Evolutionary conservation across 2,888 invertebrate genomes (phyloP), one percentile per base, ranked within the genome.

Genomic region (Leptura quadrifasciata): DNA sequence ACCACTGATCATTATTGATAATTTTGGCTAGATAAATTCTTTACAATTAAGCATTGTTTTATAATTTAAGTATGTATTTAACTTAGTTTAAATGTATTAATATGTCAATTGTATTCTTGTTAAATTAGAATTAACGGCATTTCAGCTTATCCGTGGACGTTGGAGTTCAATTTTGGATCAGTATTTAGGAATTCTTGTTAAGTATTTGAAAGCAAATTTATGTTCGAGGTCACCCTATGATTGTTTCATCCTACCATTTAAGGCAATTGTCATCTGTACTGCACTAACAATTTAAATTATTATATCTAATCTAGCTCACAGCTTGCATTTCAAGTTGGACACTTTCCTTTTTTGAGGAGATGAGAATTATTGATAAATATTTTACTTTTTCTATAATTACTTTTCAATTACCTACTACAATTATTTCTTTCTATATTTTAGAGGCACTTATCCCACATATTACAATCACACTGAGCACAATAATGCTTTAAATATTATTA

Each of bases 241-340:
- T 60, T 60, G 60, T 60, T 60, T 60, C 8, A 60, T 17, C 31
- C 15, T 27, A 60, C 60, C 60, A 20, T 60, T 60, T 60, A 60
- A 60, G 60, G 60, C 15, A 24, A 27, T 15, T 2, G 27, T 27
- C 2, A 10, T 60, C 27, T 18, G 21, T 18, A 8, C 21, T 18
- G 3, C 21, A 20, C 21, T 31, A 8, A 31, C 3, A 21, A 57
- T 18, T 54, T 1, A 57, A 15, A 57, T 0, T 21, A 47, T n/a
- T n/a, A n/a, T n/a, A 39, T 9, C 35, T 39, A n/a, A 47, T n/a
- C n/a, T 15, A 15, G 12, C 47, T 47, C 47, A 4, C 47, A 5
- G n/a, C n/a, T n/a, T n/a, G 3, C 15, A 47, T 12, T 15, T 47
- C n/a, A n/a, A n/a, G n/a, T n/a, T n/a, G n/a, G n/a, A n/a, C n/a